Evolutionary conservation across 1,140 invertebrate genomes (phyloP).

Genomic region (Propsilocerus akamusi): DNA sequence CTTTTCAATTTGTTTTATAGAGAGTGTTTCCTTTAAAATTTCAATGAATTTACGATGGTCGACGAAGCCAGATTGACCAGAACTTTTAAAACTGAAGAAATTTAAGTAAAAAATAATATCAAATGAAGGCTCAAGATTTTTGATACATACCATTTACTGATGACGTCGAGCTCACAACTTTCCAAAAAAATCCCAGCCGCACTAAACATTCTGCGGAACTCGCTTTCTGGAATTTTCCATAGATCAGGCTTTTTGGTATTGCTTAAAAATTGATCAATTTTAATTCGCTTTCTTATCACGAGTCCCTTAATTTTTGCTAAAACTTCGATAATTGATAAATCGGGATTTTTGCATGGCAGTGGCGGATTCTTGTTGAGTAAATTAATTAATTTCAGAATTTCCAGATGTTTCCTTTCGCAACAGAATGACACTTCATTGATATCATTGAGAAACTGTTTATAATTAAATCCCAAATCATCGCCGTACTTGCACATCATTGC

Average conservation of each 20-base stretch:
- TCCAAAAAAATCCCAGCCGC: constrained; percentile 36
- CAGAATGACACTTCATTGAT: constrained; percentile 19
- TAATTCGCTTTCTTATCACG: constrained; percentile 40
- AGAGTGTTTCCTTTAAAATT: constrained; percentile 42
- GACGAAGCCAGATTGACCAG: constrained; percentile 29
- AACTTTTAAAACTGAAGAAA: constrained; percentile 33
- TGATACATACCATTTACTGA: constrained; percentile 14
- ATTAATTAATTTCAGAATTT: neutral
- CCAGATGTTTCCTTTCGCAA: neutral
- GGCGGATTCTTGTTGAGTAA: neutral
- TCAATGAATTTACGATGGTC: constrained; percentile 43
- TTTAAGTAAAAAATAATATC: constrained; percentile 1
- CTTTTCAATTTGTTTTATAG: constrained; percentile 36
- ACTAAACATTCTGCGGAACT: constrained; percentile 43
- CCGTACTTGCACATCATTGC: constrained; percentile 43
- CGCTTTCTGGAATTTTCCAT: constrained; percentile 31
- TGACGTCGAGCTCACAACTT: constrained; percentile 12
- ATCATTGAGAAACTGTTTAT: constrained; percentile 40
- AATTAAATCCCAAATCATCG: constrained; percentile 49
- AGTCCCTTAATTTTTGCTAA: constrained; percentile 49
- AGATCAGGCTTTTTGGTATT: constrained; percentile 40
- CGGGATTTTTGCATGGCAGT: constrained; percentile 9
- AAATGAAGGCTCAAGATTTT: constrained; percentile 2
- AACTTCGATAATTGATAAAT: constrained; percentile 43
- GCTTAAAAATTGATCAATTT: constrained; percentile 38